Base-by-base conservation (phyloP, 1,140 invertebrate species). In the Drosophila pallidifrons region DNA sequence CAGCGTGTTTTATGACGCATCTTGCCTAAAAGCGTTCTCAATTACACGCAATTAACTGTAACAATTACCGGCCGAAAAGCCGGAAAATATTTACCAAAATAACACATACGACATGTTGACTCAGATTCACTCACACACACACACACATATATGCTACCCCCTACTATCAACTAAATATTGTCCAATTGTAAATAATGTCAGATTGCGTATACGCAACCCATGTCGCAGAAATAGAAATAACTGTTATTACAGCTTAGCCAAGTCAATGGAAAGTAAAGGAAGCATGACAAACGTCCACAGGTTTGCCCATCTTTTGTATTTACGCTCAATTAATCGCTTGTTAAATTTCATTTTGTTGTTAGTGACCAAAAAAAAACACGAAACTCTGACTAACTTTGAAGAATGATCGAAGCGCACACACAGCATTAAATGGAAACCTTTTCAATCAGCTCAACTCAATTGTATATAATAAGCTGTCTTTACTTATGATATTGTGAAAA, bases 11-110 rank as follows among this genome's bases (percentile, higher is more conserved):
- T 82, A 82, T 82, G 81, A 73, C 55, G 79, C 81, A 77, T 80
- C 68, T 80, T 85, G 65, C 61, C 81, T 54, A 70, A 73, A 71
- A 58, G 77, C 61, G 61, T 69, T 83, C 67, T 63, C 81, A 83
- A 82, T 82, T 82, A 82, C 81, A 80, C 49, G 77, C 81, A 85
- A 83, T 83, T 83, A 83, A 83, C 63, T 80, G 60, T 61, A 68
- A 80, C 81, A 69, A 75, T 75, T 70, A 69, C 52, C 51, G 55
- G 41, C 49, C 32, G 11, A 60, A 55, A 69, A 16, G 20, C 55
- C 46, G 51, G 15, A 32, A 46, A 70, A 71, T 63, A 58, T 57
- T 58, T 58, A 58, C 66, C n/a, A 52, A 70, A 64, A 75, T 41
- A 28, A 46, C 38, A 45, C 15, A 52, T 52, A 51, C 66, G 43